phyloP scores from a whole-genome alignment of 1,140 invertebrate species.

The Megalonaias nervosa region DNA sequence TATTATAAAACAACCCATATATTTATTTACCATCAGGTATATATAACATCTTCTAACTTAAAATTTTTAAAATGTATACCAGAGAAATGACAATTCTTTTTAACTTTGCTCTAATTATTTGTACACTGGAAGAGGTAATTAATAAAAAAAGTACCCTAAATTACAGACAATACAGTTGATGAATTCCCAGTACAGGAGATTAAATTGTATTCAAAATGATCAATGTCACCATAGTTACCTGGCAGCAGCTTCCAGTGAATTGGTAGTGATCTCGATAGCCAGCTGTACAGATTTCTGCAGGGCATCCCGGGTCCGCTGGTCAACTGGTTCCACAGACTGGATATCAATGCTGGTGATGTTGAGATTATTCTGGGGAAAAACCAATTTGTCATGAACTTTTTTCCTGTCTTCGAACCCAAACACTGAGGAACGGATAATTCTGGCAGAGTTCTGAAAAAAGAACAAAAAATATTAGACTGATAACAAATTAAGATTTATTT shows the following conservation, averaged over 20 bases:
- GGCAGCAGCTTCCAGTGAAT: conserved; percentile 74
- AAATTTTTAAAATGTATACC: too few relatives aligned
- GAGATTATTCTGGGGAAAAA: conserved; percentile 73
- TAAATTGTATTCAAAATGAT: too few relatives aligned
- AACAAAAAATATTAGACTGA: background rate
- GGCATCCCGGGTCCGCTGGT: conserved; percentile 74
- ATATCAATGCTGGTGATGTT: conserved; percentile 75
- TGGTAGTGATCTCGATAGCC: conserved; percentile 75
- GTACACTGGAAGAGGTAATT: too few relatives aligned
- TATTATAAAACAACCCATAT: too few relatives aligned
- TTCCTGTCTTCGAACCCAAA: conserved; percentile 74
- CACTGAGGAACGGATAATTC: conserved; percentile 73
- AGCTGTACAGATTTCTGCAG: conserved; percentile 75
- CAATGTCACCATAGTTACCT: conserved; percentile 50
- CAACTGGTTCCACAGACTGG: conserved; percentile 75
- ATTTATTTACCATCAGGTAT: too few relatives aligned
- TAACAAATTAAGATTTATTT: background rate
- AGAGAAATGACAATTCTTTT: too few relatives aligned
- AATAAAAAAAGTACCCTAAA: too few relatives aligned
- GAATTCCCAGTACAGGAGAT: too few relatives aligned
- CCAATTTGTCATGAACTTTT: conserved; percentile 70
- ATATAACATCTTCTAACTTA: too few relatives aligned
- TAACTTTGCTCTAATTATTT: too few relatives aligned
- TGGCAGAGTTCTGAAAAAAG: conserved; percentile 71
- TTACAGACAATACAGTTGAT: too few relatives aligned